Evolutionary conservation across 1,140 invertebrate species (phyloP).

Genomic region (Drosophila arizonae): DNA sequence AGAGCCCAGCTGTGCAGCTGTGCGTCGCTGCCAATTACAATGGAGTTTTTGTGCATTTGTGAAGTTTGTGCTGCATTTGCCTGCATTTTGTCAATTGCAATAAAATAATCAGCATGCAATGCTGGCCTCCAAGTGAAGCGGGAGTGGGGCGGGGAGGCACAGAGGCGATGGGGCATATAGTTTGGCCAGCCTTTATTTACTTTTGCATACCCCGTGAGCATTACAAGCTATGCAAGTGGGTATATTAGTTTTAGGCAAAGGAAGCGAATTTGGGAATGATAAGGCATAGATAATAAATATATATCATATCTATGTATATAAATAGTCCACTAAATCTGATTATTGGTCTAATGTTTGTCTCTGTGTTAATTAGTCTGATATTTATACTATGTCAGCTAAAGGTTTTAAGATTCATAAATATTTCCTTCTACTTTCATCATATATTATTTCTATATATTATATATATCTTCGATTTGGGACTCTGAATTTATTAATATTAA

Average conservation of each 20-base stretch:
- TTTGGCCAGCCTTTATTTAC: slow-evolving; percentile 35
- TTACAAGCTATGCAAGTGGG: background rate
- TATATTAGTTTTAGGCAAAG: too few relatives aligned
- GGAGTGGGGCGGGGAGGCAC: background rate
- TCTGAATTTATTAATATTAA: too few relatives aligned
- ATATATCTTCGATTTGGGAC: too few relatives aligned
- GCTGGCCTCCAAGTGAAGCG: slow-evolving; percentile 11
- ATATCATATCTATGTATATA: background rate
- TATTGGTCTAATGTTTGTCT: too few relatives aligned
- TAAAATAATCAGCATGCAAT: slow-evolving; percentile 67
- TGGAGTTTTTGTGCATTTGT: slow-evolving; percentile 40
- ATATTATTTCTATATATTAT: too few relatives aligned
- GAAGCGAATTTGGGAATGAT: background rate
- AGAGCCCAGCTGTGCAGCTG: slow-evolving; percentile 48
- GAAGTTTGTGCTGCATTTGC: slow-evolving; percentile 18
- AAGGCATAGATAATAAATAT: background rate
- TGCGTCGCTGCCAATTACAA: slow-evolving; percentile 43
- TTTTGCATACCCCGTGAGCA: slow-evolving; percentile 8
- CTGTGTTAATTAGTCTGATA: too few relatives aligned
- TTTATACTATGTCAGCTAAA: too few relatives aligned
- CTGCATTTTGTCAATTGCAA: slow-evolving; percentile 70
- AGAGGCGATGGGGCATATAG: background rate
- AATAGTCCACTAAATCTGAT: too few relatives aligned
- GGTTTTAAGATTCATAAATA: too few relatives aligned
- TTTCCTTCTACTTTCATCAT: too few relatives aligned